phyloP scores from a whole-genome alignment of 2,888 invertebrate species.

The Eumacrocentrus americanus region DNA sequence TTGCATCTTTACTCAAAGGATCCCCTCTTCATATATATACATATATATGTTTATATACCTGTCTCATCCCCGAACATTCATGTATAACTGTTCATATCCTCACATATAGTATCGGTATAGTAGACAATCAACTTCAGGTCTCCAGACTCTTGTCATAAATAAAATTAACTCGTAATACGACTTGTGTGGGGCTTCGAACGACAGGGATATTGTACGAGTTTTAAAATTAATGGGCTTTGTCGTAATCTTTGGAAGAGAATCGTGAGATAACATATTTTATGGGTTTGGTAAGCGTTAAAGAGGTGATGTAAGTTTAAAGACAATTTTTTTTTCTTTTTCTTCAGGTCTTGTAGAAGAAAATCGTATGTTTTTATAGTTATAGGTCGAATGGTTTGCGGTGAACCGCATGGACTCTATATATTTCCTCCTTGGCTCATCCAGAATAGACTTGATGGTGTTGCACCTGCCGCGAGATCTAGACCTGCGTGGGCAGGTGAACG shows the following conservation, averaged over 20 bases:
- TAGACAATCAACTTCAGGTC: constrained; percentile 25
- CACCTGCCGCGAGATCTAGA: constrained; percentile 21
- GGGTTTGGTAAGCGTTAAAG: not conserved
- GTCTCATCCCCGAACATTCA: constrained; percentile 23
- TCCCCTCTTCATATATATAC: constrained; percentile 32
- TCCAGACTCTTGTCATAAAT: constrained; percentile 28
- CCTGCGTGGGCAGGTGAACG: constrained; percentile 29
- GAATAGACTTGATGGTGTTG: constrained; percentile 6
- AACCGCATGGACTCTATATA: constrained; percentile 13
- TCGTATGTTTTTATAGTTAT: not conserved
- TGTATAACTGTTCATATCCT: constrained; percentile 16
- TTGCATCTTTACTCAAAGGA: constrained; percentile 31
- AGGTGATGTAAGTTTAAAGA: not conserved
- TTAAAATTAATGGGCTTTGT: constrained; percentile 2
- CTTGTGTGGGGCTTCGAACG: not conserved
- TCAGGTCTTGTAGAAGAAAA: not conserved
- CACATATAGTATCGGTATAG: not conserved
- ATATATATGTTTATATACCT: constrained; percentile 39
- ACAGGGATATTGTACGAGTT: not conserved
- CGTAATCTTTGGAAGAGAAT: constrained; percentile 1
- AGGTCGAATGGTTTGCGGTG: constrained; percentile 11
- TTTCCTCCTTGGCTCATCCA: not conserved
- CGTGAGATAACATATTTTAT: not conserved
- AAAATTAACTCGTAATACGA: constrained; percentile 30
- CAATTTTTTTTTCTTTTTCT: constrained; percentile 1